Percentiles rank a stretch among this genome's conserved stretches.
These are phyloP conservation scores for Cebidichthys violaceus DNA, from an alignment of 2,113 vertebrate genomes.

Conservation along the genomic window DNA sequence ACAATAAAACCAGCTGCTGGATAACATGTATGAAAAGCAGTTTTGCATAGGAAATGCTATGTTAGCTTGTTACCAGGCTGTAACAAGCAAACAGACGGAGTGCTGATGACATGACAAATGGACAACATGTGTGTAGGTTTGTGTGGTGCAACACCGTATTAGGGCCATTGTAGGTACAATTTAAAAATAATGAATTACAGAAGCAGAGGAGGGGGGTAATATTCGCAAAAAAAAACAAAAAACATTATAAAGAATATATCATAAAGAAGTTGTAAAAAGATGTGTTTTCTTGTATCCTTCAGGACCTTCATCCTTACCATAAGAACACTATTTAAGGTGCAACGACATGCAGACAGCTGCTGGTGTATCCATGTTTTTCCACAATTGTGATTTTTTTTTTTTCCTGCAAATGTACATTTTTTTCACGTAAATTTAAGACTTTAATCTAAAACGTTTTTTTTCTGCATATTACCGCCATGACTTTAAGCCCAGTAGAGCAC, in stretches of 20 bases:
- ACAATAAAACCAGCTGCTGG: background rate
- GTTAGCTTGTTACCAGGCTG: background rate
- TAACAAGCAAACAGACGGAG: background rate
- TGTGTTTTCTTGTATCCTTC: background rate
- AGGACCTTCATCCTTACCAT: background rate
- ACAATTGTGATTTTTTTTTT: background rate
- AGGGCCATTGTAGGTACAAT: background rate
- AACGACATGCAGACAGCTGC: too few species aligned
- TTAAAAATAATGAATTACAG: background rate
- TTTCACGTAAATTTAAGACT: too few species aligned
- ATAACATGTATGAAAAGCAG: background rate
- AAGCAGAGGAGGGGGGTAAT: background rate
- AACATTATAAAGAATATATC: background rate
- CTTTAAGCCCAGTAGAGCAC: background rate
- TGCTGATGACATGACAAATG: background rate
- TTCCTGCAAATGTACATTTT: too few species aligned
- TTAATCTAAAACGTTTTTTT: too few species aligned
- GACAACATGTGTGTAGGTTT: background rate
- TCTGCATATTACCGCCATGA: too few species aligned
- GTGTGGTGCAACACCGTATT: background rate
- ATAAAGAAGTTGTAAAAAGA: background rate
- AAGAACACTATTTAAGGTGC: background rate
- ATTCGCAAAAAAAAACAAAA: background rate
- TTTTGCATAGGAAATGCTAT: background rate
- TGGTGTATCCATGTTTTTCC: too few species aligned